Evolutionary conservation across 1,140 invertebrate species (phyloP), one percentile per base, ranked within the genome.

Genomic region (Trichonephila clavipes): DNA sequence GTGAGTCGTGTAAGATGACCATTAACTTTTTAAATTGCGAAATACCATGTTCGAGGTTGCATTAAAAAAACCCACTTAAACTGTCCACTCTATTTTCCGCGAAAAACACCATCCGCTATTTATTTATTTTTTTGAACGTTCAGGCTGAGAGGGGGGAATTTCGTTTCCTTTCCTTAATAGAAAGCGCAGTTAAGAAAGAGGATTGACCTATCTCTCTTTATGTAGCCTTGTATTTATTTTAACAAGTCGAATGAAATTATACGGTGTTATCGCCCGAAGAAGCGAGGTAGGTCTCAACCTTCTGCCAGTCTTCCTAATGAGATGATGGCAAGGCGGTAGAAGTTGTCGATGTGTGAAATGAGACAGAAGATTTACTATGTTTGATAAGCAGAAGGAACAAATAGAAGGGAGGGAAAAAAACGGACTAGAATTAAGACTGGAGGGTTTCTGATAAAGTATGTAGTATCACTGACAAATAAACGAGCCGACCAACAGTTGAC

Each of bases 291-390:
- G 69, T 77, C 69, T 77, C 69, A 77, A 77, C 69, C 69, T 77
- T 77, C 69, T 77, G 69, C 69, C 69, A 18, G 69, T 77, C 69
- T 87, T 28, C 61, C 28, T 87, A 87, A 87, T 87, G 85, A 77
- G 69, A 77, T 59, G 85, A 61, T 87, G 58, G 59, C 21, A 87
- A 59, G 85, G 85, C 16, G 58, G 59, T 64, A 64, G 82, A 51
- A 87, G 59, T 59, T 87, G 85, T 87, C 58, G 85, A 87, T 87
- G 85, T 87, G 85, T 87, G 44, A 87, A 87, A 62, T 87, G 85
- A 34, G 44, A 87, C 28, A 34, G 24, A 87, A 51, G 85, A 87
- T 87, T 87, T 87, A 87, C 85, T 59, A 34, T 64, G 61, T 62
- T 87, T 87, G 85, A 87, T 87, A 87, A 87, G 85, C 51, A 87